Conservation (phyloP, 2,797 vertebrate species). For the Oryzias dopingdopingensis region DNA sequence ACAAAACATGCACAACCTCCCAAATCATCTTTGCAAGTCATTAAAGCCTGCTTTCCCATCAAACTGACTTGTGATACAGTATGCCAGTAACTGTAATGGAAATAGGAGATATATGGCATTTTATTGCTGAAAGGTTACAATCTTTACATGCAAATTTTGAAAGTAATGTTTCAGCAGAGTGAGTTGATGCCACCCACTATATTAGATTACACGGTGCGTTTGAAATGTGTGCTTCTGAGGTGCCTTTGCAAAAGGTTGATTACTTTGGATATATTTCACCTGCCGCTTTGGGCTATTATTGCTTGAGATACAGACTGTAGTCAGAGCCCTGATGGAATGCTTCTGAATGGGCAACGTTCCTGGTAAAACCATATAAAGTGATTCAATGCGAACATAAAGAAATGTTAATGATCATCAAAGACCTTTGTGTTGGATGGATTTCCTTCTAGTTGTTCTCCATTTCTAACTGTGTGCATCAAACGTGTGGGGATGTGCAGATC, state of each 20-base stretch:
- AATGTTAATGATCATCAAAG: constrained; percentile 76
- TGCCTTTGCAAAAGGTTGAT: constrained; percentile 91
- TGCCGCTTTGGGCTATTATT: constrained; percentile 88
- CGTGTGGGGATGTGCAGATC: constrained; percentile 19
- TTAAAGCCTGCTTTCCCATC: constrained; percentile 20
- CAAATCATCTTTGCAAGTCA: constrained; percentile 3
- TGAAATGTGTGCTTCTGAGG: constrained; percentile 87
- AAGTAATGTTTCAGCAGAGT: constrained; percentile 84
- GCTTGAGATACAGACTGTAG: constrained; percentile 83
- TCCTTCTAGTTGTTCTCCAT: constrained; percentile 45
- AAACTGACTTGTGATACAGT: constrained; percentile 28
- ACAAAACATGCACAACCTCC: constrained; percentile 14
- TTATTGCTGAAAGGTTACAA: constrained; percentile 59
- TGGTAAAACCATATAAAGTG: constrained; percentile 81
- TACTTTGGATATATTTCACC: constrained; percentile 90
- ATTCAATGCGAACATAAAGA: constrained; percentile 80
- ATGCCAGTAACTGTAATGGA: constrained; percentile 31
- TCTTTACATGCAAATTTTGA: constrained; percentile 67
- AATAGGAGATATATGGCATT: constrained; percentile 39
- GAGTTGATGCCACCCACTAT: constrained; percentile 72
- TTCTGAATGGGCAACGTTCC: constrained; percentile 80
- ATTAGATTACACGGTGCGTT: constrained; percentile 83
- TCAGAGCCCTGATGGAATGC: constrained; percentile 84
- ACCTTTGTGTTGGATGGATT: constrained; percentile 74
- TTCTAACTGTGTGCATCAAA: constrained; percentile 30